Percentiles rank a stretch among this genome's conserved stretches.
Evolutionary conservation across 2,113 vertebrate genomes (phyloP).

Genomic region (Hiodon alosoides): DNA sequence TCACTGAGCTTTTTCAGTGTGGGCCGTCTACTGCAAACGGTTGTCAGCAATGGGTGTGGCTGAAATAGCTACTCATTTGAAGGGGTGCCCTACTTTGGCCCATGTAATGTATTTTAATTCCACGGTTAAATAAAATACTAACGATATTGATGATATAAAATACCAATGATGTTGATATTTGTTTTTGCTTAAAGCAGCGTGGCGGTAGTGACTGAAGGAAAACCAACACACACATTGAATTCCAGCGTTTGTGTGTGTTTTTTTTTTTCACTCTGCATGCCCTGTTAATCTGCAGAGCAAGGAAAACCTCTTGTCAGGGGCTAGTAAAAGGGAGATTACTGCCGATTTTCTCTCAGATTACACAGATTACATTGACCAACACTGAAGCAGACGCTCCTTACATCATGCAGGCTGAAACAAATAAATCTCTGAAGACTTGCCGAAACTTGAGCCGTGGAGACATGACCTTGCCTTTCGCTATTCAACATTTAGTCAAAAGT

Average conservation of each 20-base stretch:
- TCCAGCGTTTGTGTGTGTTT: not conserved
- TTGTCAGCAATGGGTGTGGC: no score
- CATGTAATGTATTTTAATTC: no score
- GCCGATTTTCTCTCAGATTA: slow-evolving; percentile 38
- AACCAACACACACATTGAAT: no score
- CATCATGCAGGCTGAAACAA: not conserved
- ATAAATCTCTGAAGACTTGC: not conserved
- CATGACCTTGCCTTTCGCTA: slow-evolving; percentile 9
- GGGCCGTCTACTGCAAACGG: no score
- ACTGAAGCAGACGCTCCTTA: slow-evolving; percentile 2
- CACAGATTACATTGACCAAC: slow-evolving; percentile 41
- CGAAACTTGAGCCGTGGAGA: not conserved
- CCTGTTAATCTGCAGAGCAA: not conserved
- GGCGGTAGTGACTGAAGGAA: no score
- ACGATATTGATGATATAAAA: no score
- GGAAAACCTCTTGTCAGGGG: slow-evolving; percentile 24
- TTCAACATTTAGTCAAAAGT: slow-evolving; percentile 19
- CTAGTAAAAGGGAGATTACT: slow-evolving; percentile 57
- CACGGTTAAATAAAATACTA: no score
- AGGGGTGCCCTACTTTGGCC: no score
- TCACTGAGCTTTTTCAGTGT: no score
- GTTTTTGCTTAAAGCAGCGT: no score
- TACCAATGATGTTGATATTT: no score
- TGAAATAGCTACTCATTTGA: no score
- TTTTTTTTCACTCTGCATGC: not conserved